Evolutionary conservation across 2,797 vertebrate species (phyloP).

Genomic region (Dendrocincla tyrannina): DNA sequence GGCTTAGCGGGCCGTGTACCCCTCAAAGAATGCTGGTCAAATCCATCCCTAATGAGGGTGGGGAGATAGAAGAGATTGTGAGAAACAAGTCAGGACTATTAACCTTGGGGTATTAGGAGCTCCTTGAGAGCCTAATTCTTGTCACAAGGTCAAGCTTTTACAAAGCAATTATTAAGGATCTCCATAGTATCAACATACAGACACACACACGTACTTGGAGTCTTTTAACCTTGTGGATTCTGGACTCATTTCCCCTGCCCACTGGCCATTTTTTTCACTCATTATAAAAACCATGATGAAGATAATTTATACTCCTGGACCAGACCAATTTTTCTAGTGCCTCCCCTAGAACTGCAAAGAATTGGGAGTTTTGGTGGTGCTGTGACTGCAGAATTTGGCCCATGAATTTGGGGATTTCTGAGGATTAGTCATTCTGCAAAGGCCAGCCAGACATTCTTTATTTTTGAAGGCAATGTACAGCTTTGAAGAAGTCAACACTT

Average conservation of each 20-base stretch:
- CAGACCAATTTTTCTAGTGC: background rate
- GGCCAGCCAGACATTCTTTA: background rate
- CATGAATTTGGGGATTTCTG: background rate
- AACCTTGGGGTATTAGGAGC: background rate
- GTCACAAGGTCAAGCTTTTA: constrained; percentile 72
- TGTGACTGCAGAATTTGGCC: background rate
- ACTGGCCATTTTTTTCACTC: background rate
- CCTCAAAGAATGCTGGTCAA: constrained; percentile 72
- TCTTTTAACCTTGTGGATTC: background rate
- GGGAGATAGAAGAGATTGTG: constrained; percentile 50
- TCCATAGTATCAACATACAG: constrained; percentile 29
- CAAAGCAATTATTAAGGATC: constrained; percentile 55
- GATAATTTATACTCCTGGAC: background rate
- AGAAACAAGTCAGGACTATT: constrained; percentile 35
- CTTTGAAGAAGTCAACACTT: background rate
- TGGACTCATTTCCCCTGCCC: background rate
- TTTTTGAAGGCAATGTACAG: background rate
- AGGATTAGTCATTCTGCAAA: background rate
- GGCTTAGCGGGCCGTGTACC: constrained; percentile 69
- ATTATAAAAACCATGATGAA: background rate
- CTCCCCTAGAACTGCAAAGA: background rate
- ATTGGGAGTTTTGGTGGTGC: background rate
- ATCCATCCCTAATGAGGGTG: constrained; percentile 77
- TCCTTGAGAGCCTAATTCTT: constrained; percentile 57
- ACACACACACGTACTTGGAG: background rate